These are phyloP conservation scores for Lathronympha strigana DNA, from an alignment of 2,888 invertebrate species.

Conservation along the genomic window DNA sequence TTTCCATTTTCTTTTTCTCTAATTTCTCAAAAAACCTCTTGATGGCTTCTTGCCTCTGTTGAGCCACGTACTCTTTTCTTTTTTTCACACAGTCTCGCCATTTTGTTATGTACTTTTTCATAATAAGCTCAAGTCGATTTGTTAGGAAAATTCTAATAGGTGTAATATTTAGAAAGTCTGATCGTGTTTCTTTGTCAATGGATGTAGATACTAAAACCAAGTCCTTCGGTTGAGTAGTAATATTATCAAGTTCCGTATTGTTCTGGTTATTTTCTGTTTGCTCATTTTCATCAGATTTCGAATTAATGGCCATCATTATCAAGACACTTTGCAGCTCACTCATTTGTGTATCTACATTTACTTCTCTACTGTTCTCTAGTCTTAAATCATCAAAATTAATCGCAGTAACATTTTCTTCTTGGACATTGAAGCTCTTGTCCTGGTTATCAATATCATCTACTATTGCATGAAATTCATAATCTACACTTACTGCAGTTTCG, in stretches of 20 bases:
- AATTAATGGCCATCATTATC: constrained; percentile 69
- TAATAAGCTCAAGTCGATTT: constrained; percentile 53
- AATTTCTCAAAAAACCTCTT: constrained; percentile 72
- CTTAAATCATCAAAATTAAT: constrained; percentile 52
- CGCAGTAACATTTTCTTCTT: constrained; percentile 47
- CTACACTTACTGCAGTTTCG: constrained; percentile 16
- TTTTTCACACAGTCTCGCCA: constrained; percentile 64
- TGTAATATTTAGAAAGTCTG: constrained; percentile 57
- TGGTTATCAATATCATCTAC: constrained; percentile 42
- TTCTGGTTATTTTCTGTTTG: constrained; percentile 41
- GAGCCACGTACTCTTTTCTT: constrained; percentile 57
- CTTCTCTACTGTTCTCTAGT: constrained; percentile 40
- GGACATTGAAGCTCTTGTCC: constrained; percentile 44
- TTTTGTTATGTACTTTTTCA: constrained; percentile 64
- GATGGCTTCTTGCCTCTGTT: constrained; percentile 64
- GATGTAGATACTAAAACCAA: constrained; percentile 28
- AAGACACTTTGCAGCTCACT: constrained; percentile 67
- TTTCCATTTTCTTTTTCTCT: constrained; percentile 63
- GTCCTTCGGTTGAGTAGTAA: not conserved
- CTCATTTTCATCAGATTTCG: constrained; percentile 52
- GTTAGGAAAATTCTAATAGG: constrained; percentile 59
- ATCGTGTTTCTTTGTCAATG: constrained; percentile 37
- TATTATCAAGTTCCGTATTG: constrained; percentile 25
- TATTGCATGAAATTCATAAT: constrained; percentile 41
- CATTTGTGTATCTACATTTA: constrained; percentile 44